Conservation (phyloP, 2,797 vertebrate genomes). For the Cetoscarus ocellatus region DNA sequence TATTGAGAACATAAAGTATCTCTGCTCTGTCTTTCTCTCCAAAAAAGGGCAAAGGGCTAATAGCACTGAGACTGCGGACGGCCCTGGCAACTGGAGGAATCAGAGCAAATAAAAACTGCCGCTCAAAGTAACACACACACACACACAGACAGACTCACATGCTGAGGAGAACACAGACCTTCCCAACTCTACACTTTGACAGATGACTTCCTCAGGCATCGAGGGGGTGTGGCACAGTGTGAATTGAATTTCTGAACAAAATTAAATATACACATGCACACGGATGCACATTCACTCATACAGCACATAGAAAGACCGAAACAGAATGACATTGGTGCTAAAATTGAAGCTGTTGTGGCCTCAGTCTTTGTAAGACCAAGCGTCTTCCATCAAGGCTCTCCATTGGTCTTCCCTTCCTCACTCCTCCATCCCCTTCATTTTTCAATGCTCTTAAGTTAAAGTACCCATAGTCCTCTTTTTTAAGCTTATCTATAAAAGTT, state of each 20-base stretch:
- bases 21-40: slow-evolving; percentile 31
- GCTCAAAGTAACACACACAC: slow-evolving; percentile 25
- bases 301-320: too few relatives aligned
- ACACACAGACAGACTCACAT: slow-evolving; percentile 31
- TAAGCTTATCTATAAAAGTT: neutral
- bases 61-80: slow-evolving; percentile 62
- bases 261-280: neutral
- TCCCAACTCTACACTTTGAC: slow-evolving; percentile 45
- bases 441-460: slow-evolving; percentile 14
- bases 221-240: slow-evolving; percentile 48
- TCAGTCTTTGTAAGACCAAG: slow-evolving; percentile 45
- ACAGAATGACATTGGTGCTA: slow-evolving; percentile 56
- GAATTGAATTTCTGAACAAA: slow-evolving; percentile 60
- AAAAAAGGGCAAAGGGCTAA: slow-evolving; percentile 69
- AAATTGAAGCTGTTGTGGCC: slow-evolving; percentile 38
- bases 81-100: slow-evolving; percentile 63
- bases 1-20: slow-evolving; percentile 30
- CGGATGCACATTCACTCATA: slow-evolving; percentile 10
- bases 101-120: slow-evolving; percentile 64
- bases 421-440: slow-evolving; percentile 17
- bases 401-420: slow-evolving; percentile 14
- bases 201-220: slow-evolving; percentile 58
- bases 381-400: slow-evolving; percentile 27
- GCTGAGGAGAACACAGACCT: slow-evolving; percentile 24
- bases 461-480: neutral